phyloP scores from a whole-genome alignment of 2,797 vertebrate species.

The Gouania willdenowi region DNA sequence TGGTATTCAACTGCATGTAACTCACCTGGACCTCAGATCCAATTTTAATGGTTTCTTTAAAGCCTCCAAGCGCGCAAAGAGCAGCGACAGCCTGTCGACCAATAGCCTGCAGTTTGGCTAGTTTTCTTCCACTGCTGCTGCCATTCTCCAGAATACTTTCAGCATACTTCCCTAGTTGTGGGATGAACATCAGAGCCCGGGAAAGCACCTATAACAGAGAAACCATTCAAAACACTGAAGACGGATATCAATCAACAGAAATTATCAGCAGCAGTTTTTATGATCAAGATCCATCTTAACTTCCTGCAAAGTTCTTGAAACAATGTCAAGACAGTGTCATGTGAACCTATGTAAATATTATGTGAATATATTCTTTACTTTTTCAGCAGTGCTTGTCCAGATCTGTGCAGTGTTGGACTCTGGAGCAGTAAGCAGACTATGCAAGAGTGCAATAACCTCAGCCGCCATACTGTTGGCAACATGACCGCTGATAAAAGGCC shows the following conservation, averaged over 20 bases:
- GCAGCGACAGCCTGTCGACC: constrained; percentile 95
- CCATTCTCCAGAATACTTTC: constrained; percentile 96
- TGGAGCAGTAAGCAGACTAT: constrained; percentile 93
- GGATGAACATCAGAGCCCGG: constrained; percentile 95
- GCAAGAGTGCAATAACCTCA: constrained; percentile 94
- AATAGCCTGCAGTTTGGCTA: constrained; percentile 93
- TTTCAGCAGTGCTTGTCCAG: constrained; percentile 97
- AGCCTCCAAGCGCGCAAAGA: constrained; percentile 95
- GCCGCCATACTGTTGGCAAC: constrained; percentile 99
- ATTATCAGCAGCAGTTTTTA: background rate
- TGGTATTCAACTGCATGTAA: too few relatives aligned
- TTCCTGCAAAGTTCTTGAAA: background rate
- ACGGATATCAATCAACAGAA: background rate
- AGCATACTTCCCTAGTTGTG: constrained; percentile 93
- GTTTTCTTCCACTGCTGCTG: constrained; percentile 90
- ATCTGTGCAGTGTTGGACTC: constrained; percentile 97
- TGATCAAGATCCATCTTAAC: background rate
- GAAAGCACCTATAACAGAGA: constrained; percentile 82
- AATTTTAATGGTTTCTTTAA: constrained; percentile 98
- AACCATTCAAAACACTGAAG: background rate
- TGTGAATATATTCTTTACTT: constrained; percentile 71
- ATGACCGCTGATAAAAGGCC: constrained; percentile 97
- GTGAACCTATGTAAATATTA: too few relatives aligned
- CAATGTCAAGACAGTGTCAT: background rate
- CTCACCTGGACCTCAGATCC: constrained; percentile 97